These are phyloP conservation scores for Parazoanthus atlanticus DNA, from an alignment of 92 coral and sea anemone genomes.

Conservation along the genomic window DNA sequence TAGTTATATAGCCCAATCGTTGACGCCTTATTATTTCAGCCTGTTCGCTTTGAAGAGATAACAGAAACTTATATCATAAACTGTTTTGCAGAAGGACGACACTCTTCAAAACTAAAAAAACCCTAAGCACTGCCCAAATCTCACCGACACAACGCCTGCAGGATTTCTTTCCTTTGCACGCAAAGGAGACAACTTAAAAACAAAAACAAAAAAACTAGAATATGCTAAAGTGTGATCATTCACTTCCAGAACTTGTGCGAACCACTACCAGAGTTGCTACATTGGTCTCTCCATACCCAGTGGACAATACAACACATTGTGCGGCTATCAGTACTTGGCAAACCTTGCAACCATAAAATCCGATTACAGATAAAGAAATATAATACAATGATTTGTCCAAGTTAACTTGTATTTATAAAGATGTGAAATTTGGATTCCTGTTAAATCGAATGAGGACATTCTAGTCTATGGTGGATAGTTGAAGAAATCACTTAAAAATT, in stretches of 20 bases:
- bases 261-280: not conserved
- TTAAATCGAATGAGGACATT: conserved; percentile 10
- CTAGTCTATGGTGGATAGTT: not conserved
- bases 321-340: conserved; percentile 6
- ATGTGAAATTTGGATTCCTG: conserved; percentile 16
- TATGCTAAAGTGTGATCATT: not conserved
- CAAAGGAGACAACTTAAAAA: not conserved
- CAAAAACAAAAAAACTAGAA: not conserved
- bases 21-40: not conserved
- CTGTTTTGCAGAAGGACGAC: not conserved
- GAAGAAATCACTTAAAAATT: not conserved
- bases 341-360: conserved; percentile 6
- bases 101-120: not conserved
- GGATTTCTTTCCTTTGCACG: conserved; percentile 4
- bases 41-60: not conserved
- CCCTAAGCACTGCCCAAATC: conserved; percentile 7
- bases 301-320: not conserved
- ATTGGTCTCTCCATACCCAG: not conserved
- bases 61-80: not conserved
- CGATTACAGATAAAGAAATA: conserved; percentile 13
- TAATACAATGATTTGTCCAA: conserved; percentile 18
- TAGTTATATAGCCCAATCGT: too few relatives aligned
- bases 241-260: not conserved
- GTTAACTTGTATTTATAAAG: conserved; percentile 29
- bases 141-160: conserved; percentile 1